Percentiles rank a stretch among this genome's conserved stretches.
phyloP scores from a whole-genome alignment of 2,888 invertebrate genomes.

The Acanthoscelides obtectus region DNA sequence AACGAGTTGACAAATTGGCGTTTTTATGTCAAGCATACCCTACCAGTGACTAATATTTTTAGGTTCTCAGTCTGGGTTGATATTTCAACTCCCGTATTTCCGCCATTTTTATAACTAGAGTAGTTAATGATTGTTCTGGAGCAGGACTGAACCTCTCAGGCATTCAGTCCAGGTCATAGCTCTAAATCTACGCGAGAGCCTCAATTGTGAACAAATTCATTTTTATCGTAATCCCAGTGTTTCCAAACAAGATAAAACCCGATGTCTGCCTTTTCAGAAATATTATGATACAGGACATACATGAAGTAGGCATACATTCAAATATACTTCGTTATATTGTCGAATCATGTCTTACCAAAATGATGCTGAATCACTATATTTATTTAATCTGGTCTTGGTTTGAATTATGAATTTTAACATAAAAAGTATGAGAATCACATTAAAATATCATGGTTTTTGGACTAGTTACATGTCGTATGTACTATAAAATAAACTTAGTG shows the following conservation, averaged over 20 bases:
- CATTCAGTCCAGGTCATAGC: not conserved
- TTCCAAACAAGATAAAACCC: too few relatives aligned
- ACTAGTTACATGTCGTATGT: not conserved
- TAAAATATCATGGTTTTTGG: not conserved
- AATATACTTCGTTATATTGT: too few relatives aligned
- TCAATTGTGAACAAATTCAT: not conserved
- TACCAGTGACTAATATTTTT: too few relatives aligned
- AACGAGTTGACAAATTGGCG: not conserved
- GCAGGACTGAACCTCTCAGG: not conserved
- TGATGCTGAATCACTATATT: not conserved
- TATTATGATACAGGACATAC: too few relatives aligned
- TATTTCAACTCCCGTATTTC: too few relatives aligned
- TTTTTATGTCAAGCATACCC: not conserved
- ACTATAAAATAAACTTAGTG: not conserved
- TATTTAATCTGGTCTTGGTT: not conserved
- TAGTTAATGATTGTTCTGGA: not conserved
- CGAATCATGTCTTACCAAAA: too few relatives aligned
- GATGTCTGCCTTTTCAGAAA: too few relatives aligned
- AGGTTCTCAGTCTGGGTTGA: too few relatives aligned
- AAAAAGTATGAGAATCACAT: not conserved
- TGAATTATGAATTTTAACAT: too few relatives aligned
- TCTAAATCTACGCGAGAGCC: not conserved
- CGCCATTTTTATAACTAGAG: not conserved
- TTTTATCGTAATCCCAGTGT: too few relatives aligned
- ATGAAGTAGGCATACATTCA: too few relatives aligned